Conservation (phyloP, 2,113 vertebrate species). For the Caranx ignobilis region DNA sequence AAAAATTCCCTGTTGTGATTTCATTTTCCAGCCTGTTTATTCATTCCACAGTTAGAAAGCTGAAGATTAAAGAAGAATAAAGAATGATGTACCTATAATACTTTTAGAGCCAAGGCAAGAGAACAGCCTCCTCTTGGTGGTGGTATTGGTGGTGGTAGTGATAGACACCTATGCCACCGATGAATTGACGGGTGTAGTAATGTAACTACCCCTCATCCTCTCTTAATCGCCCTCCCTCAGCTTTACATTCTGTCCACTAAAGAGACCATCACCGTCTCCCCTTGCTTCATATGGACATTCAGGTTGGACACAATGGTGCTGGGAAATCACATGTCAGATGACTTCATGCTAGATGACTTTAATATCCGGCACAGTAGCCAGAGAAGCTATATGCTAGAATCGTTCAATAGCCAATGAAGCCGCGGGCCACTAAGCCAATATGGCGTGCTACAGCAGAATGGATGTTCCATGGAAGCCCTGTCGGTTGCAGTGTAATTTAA, state of each 20-base stretch:
- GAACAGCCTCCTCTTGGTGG: conserved; percentile 13
- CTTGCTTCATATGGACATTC: conserved; percentile 60
- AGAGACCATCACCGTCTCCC: conserved; percentile 63
- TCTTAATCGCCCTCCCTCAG: conserved; percentile 13
- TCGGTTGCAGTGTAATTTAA: conserved; percentile 76
- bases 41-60: background rate
- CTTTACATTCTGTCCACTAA: conserved; percentile 46
- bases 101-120: background rate
- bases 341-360: conserved; percentile 83
- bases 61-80: conserved; percentile 7
- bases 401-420: conserved; percentile 80
- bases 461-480: conserved; percentile 77
- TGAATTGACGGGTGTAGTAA: conserved; percentile 34
- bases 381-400: conserved; percentile 75
- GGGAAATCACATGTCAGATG: conserved; percentile 76
- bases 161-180: conserved; percentile 19
- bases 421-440: conserved; percentile 79
- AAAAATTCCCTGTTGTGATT: conserved; percentile 21
- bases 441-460: conserved; percentile 73
- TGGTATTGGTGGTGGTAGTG: background rate
- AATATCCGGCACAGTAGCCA: conserved; percentile 79
- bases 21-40: conserved; percentile 27
- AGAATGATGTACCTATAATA: conserved; percentile 32
- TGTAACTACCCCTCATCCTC: conserved; percentile 17
- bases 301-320: conserved; percentile 63